Evolutionary conservation across 2,797 vertebrate species (phyloP), one percentile per base, ranked within the genome.

Genomic region (Sebastes steindachneri): DNA sequence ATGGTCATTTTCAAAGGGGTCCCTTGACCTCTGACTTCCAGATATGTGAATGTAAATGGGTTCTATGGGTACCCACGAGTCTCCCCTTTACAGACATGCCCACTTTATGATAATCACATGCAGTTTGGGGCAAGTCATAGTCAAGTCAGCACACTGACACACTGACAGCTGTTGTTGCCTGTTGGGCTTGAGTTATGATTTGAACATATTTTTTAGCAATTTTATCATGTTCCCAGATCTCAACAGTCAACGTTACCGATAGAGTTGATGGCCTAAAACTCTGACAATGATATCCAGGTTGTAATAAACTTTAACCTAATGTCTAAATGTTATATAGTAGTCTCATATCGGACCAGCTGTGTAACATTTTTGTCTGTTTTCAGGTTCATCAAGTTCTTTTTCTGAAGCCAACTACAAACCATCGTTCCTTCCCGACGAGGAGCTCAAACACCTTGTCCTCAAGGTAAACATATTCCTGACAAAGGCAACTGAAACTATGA

Each of bases 351-450:
- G 9, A 57, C 15, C 37, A 17, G 7, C 5, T 15, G 4, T 63
- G 28, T 29, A 65, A 35, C 12, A 17, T n/a, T 68, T 48, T 45
- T 79, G 2, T 80, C n/a, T 77, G 4, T 71, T 89, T 91, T 59
- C 88, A 99, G 98, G 97, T 88, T 95, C 97, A 75, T 86, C 93
- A 64, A 94, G 93, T 84, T 96, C 96, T 76, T 97, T 97, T 79
- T 86, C 96, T 65, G 97, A 97, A 92, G 92, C 95, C 35, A 95
- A 87, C 68, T 97, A 96, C 80, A 98, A 97, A 85, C 98, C 97
- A 12, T 97, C 97, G 0, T 99, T 99, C 94, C 93, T 99, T 85
- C 97, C 97, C 23, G 96, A 99, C 28, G 96, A 97, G 73, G 97
- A 99, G 68, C 96, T 99, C 74, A 97, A 96, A 77, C 97, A 98